Evolutionary conservation across 2,888 invertebrate genomes (phyloP), one percentile per base, ranked within the genome.

Genomic region (Ctenicera cuprea): DNA sequence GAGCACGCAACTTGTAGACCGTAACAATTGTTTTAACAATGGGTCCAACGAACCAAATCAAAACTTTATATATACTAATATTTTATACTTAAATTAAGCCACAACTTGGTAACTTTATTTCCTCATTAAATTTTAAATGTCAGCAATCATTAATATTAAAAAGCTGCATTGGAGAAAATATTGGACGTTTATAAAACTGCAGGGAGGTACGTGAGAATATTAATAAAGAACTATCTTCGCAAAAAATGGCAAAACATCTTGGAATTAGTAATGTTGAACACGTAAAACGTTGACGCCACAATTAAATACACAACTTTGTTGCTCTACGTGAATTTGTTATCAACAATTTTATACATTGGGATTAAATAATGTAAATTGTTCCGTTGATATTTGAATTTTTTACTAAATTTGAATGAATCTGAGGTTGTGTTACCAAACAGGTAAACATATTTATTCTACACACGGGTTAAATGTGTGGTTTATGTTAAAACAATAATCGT

Each of bases 21-120:
- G 73, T 78, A 73, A 78, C 79, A 74, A 75, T 78, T 77, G 73
- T 77, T 77, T 75, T 76, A 74, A 74, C 73, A 78, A 76, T 73
- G 72, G 70, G 68, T 48, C 65, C 77, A 74, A 73, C 79, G 72
- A 74, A 76, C 76, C 77, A 73, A 65, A 72, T 71, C 74, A 73
- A 73, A 77, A 61, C 41, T 61, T 41, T 20, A 63, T 16, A 43
- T 20, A 62, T 63, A 26, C 20, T 63, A 63, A 63, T 63, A 45
- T 43, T 63, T 41, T 61, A 61, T 61, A 20, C 38, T 41, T 61
- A 61, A 38, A 54, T 26, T 57, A 14, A 14, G 41, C 1, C 14
- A n/a, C 41, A 14, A 41, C 11, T 9, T 38, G 5, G n/a, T 38
- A 12, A 38, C 14, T 41, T 38, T 41, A 41, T 41, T 41, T 41